Evolutionary conservation across 1,140 invertebrate species (phyloP).

Genomic region (Drosophila sproati): DNA sequence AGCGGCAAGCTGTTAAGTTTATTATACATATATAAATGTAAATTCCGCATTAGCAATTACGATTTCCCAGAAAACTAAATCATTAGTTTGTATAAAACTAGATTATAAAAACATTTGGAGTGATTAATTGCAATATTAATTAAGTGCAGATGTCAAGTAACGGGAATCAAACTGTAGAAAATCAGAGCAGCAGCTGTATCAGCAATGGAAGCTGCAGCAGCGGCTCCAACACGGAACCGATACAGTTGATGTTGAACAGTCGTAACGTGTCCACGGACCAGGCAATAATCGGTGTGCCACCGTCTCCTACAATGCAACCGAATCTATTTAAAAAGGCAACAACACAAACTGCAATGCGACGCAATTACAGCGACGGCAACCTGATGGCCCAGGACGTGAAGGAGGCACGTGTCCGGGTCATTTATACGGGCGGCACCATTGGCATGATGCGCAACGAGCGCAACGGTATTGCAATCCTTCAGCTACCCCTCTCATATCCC

Average conservation of each 20-base stretch:
- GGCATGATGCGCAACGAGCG: constrained; percentile 92
- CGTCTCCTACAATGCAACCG: constrained; percentile 60
- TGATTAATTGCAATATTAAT: too few species aligned
- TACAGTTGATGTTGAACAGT: neutral
- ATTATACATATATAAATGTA: neutral
- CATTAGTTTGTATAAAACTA: too few species aligned
- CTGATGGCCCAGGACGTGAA: constrained; percentile 64
- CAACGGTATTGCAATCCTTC: constrained; percentile 86
- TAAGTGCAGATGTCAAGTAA: too few species aligned
- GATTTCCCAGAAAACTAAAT: neutral
- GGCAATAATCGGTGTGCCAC: constrained; percentile 18
- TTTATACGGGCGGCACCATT: constrained; percentile 96
- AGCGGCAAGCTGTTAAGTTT: too few species aligned
- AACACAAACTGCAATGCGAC: constrained; percentile 48
- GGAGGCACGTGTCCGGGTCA: constrained; percentile 89
- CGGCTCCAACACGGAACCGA: neutral
- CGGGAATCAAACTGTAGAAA: too few species aligned
- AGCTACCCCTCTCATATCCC: neutral
- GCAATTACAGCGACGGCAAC: constrained; percentile 73
- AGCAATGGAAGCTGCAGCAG: neutral
- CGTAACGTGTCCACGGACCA: constrained; percentile 32
- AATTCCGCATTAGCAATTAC: constrained; percentile 18
- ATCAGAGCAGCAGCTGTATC: too few species aligned
- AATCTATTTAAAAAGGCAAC: neutral
- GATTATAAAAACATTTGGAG: too few species aligned